Evolutionary conservation across 1,140 invertebrate genomes (phyloP).

Genomic region (Penaeus indicus): DNA sequence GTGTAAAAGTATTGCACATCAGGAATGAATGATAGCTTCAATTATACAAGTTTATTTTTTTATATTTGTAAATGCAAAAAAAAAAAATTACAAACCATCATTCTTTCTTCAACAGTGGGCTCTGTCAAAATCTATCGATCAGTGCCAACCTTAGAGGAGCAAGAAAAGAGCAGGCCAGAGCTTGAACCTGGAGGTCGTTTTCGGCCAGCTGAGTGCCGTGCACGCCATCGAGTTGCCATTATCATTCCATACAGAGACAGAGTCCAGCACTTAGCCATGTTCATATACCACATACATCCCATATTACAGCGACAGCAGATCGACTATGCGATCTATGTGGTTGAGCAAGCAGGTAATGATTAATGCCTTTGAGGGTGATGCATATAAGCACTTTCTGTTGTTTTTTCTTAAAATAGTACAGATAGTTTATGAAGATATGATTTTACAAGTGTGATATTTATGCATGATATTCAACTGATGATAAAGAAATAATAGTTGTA

Average conservation of each 20-base stretch:
- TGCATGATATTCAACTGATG: too few species aligned
- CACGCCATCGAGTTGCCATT: slow-evolving; percentile 86
- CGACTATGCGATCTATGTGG: slow-evolving; percentile 93
- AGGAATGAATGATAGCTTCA: too few species aligned
- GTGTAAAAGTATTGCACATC: too few species aligned
- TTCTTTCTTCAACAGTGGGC: slow-evolving; percentile 23
- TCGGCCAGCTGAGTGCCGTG: slow-evolving; percentile 81
- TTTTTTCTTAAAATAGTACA: neutral
- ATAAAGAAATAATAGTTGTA: too few species aligned
- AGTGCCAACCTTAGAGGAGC: slow-evolving; percentile 31
- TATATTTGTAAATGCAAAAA: too few species aligned
- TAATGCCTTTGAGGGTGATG: neutral
- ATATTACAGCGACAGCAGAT: slow-evolving; percentile 91
- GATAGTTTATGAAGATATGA: too few species aligned
- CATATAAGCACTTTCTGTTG: neutral
- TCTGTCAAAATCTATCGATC: slow-evolving; percentile 33
- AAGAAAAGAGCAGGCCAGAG: slow-evolving; percentile 40
- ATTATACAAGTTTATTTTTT: neutral
- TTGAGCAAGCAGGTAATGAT: slow-evolving; percentile 85
- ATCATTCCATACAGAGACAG: slow-evolving; percentile 91
- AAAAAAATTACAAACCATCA: neutral
- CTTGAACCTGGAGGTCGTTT: slow-evolving; percentile 79
- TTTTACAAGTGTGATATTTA: too few species aligned
- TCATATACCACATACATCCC: slow-evolving; percentile 71
- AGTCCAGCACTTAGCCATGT: slow-evolving; percentile 75